phyloP scores from a whole-genome alignment of 2,797 vertebrate species.

The Peromyscus eremicus region DNA sequence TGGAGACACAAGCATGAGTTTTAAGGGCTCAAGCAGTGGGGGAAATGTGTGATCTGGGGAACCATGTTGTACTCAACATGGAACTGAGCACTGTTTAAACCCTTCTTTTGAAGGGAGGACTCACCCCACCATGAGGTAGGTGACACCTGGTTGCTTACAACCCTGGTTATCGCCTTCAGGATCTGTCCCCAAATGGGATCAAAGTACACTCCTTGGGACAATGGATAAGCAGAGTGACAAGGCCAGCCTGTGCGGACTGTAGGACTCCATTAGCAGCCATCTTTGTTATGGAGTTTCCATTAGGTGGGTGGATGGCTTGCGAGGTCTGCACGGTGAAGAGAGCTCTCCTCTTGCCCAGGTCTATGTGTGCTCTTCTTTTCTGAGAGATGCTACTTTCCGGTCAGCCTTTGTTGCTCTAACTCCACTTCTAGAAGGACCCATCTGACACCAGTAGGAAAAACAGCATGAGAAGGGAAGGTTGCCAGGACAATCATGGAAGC shows the following conservation, averaged over 20 bases:
- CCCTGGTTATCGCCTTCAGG: not conserved
- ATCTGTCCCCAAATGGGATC: not conserved
- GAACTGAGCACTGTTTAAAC: not conserved
- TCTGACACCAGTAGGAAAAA: not conserved
- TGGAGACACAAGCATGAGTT: not conserved
- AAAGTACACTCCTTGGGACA: not conserved
- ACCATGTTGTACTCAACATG: too few relatives aligned
- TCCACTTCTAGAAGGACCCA: not conserved
- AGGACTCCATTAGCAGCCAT: not conserved
- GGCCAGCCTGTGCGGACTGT: not conserved
- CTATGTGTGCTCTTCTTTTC: not conserved
- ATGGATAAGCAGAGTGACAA: not conserved
- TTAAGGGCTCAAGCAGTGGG: not conserved
- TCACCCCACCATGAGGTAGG: not conserved
- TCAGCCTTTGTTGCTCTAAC: not conserved
- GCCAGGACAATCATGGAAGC: not conserved
- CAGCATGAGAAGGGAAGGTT: not conserved
- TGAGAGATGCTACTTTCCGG: not conserved
- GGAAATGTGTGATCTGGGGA: not conserved
- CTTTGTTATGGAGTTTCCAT: not conserved
- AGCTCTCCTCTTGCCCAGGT: not conserved
- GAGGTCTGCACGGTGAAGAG: not conserved
- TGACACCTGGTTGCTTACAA: not conserved
- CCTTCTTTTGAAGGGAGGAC: not conserved
- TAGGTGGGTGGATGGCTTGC: not conserved